Conservation (phyloP, 2,113 vertebrate genomes). For the Zosterops borbonicus region DNA sequence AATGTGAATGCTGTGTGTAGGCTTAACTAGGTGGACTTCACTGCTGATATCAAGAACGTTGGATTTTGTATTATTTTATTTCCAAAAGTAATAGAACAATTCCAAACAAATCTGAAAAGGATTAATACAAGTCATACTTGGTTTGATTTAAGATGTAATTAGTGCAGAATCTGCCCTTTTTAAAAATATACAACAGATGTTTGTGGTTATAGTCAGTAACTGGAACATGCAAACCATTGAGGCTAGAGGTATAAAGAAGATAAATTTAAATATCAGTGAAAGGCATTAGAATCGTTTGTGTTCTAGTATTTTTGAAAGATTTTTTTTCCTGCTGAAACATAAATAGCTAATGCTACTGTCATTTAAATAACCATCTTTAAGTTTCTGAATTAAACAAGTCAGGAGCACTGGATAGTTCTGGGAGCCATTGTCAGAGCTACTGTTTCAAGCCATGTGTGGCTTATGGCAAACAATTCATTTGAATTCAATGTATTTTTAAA, state of each 20-base stretch:
- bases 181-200: constrained; percentile 30
- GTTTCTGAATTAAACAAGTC: neutral
- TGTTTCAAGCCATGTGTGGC: neutral
- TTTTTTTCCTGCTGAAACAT: neutral
- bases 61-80: neutral
- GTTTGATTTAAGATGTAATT: constrained; percentile 1
- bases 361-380: neutral
- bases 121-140: neutral
- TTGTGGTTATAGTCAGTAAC: constrained; percentile 26
- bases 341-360: neutral
- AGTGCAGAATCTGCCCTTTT: neutral
- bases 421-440: neutral
- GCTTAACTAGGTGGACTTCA: neutral
- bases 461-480: neutral
- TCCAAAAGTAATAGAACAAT: neutral
- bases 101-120: neutral
- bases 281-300: neutral
- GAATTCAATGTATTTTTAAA: constrained; percentile 9
- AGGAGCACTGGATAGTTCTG: neutral
- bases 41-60: neutral
- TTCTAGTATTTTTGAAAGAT: neutral
- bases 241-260: neutral
- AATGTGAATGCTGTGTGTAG: neutral
- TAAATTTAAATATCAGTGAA: neutral
- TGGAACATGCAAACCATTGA: neutral